Percentiles rank a stretch among this genome's conserved stretches.
Evolutionary conservation across 2,113 vertebrate species (phyloP).

Genomic region (Laterallus jamaicensis): DNA sequence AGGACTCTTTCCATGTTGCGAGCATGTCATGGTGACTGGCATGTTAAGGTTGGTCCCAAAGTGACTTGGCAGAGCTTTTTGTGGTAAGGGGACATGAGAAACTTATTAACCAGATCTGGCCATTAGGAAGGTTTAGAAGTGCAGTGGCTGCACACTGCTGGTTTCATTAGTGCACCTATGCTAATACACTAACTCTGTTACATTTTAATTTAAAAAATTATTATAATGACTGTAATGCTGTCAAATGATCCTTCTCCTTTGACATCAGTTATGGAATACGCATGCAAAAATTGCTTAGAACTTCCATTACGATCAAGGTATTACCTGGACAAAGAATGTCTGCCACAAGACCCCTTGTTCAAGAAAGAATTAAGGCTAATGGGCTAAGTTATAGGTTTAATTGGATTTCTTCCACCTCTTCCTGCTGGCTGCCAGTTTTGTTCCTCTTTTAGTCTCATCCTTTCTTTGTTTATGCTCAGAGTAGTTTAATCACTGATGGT

Average conservation of each 20-base stretch:
- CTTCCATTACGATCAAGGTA: conserved; percentile 11
- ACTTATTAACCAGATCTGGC: not conserved
- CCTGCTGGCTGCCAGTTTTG: conserved; percentile 11
- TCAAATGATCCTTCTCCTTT: conserved; percentile 32
- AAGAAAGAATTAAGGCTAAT: conserved; percentile 41
- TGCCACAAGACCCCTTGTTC: not conserved
- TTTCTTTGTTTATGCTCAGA: not conserved
- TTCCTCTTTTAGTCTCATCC: conserved; percentile 7
- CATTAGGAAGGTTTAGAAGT: not conserved
- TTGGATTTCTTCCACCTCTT: conserved; percentile 26
- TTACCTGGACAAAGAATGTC: conserved; percentile 16
- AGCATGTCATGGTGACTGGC: not conserved
- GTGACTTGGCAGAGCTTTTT: not conserved
- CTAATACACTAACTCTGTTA: conserved; percentile 18
- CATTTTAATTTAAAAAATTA: conserved; percentile 38
- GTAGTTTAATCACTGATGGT: conserved; percentile 12
- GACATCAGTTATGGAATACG: not conserved
- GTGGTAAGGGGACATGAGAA: not conserved
- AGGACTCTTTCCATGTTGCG: not conserved
- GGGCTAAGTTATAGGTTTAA: conserved; percentile 38
- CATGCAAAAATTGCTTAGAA: conserved; percentile 43
- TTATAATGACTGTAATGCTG: conserved; percentile 21
- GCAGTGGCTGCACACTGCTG: not conserved
- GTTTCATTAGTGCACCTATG: not conserved
- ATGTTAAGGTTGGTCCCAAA: not conserved